Evolutionary conservation across 35 echinoderm and acorn worm species (phyloP), one percentile per base, ranked within the genome.

Genomic region (Antedon bifida): DNA sequence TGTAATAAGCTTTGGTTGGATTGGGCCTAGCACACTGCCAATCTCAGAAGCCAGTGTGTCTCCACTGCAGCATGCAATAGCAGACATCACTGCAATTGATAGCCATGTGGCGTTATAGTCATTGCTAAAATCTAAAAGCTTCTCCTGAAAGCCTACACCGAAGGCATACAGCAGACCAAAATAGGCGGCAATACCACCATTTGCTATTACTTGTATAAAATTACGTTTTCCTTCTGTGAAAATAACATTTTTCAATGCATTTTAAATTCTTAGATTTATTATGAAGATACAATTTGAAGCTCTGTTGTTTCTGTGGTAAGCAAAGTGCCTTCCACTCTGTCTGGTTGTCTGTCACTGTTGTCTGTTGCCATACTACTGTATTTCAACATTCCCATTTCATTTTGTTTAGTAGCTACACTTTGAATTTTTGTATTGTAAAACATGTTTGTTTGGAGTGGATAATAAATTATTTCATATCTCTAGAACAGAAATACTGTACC

Each of bases 31-130:
- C 26, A 97, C 94, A 36, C 89, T 86, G 1, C 94, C 94, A 30
- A 97, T 85, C 80, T 97, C 94, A 0, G 94, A 97, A 1, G 94
- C 87, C 88, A 88, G 92, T 1, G 94, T 97, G 42, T 97, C 94
- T 2, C 94, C 94, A 80, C 86, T 84, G 73, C 87, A 87, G 36
- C 94, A 97, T 12, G 94, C 90, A 23, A 90, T 87, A 0, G 90
- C 82, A 36, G 84, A 73, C 36, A 97, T 75, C 1, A 97, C 90
- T 35, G 90, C 82, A 36, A 90, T 79, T 5, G 87, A 85, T 3
- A 92, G 75, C 87, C 88, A 92, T 30, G 94, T 92, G 11, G 85
- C 42, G 51, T 89, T 84, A 36, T 90, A 97, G 23, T 90, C 74
- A 17, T 80, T n/a, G n/a, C 64, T 34, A 84, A 90, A 97, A 77